Conservation (phyloP, 2,888 invertebrate species). For the Phrixothrix hirtus region DNA sequence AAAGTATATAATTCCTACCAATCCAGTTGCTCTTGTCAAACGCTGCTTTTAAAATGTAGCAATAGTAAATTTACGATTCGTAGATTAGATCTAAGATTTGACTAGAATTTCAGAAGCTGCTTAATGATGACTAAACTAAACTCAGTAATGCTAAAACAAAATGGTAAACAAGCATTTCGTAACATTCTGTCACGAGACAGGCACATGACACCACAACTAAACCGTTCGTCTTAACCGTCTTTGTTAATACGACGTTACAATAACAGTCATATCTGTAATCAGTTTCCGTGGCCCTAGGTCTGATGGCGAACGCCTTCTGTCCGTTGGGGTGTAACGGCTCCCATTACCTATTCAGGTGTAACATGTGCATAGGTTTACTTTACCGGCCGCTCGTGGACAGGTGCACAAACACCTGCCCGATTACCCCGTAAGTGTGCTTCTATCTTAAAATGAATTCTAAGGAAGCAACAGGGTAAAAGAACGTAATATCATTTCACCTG, state of each 20-base stretch:
- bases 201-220: too few species aligned
- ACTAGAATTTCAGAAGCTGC: conserved; percentile 9
- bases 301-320: conserved; percentile 37
- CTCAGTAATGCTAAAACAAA: neutral
- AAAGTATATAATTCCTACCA: conserved; percentile 22
- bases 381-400: conserved; percentile 44
- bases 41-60: conserved; percentile 11
- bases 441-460: conserved; percentile 22
- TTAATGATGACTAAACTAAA: neutral
- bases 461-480: conserved; percentile 11
- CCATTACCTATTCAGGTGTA: conserved; percentile 49
- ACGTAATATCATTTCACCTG: conserved; percentile 24
- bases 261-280: conserved; percentile 32
- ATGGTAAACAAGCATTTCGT: too few species aligned
- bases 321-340: conserved; percentile 47
- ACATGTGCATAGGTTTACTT: conserved; percentile 44
- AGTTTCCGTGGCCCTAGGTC: conserved; percentile 32
- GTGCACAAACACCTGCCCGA: conserved; percentile 48
- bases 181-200: too few species aligned
- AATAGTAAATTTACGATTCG: conserved; percentile 15
- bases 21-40: conserved; percentile 18
- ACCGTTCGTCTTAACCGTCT: conserved; percentile 15
- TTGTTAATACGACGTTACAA: conserved; percentile 28
- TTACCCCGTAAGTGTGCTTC: conserved; percentile 35
- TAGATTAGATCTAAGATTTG: conserved; percentile 13